Conservation (phyloP, 2,888 invertebrate genomes). For the Atethmia centrago region DNA sequence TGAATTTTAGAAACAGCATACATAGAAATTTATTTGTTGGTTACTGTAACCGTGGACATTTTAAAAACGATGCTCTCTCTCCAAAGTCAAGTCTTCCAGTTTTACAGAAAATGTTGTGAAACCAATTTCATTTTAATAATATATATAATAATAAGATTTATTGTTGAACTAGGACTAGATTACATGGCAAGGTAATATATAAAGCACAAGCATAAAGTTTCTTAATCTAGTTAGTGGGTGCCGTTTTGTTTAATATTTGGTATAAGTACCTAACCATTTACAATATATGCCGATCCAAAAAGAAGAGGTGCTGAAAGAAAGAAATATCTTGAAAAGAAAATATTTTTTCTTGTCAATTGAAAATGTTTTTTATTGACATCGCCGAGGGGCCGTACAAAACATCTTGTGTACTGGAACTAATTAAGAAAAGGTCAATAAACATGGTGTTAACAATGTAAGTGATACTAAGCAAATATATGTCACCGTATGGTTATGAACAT, state of each 20-base stretch:
- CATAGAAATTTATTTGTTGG: not conserved
- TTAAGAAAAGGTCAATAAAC: constrained; percentile 3
- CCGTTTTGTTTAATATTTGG: no score
- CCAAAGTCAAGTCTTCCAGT: not conserved
- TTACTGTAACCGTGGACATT: not conserved
- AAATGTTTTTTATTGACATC: not conserved
- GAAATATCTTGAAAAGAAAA: not conserved
- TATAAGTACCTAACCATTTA: not conserved
- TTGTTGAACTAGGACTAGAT: no score
- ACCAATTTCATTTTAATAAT: not conserved
- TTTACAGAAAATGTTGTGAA: not conserved
- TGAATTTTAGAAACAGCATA: not conserved
- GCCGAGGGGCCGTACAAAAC: not conserved
- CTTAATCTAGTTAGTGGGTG: no score
- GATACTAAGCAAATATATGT: not conserved
- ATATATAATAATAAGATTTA: no score
- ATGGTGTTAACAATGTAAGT: not conserved
- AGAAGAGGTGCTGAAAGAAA: not conserved
- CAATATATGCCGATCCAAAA: no score
- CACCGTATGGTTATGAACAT: no score
- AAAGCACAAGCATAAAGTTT: no score
- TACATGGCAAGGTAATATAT: no score
- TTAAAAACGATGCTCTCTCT: not conserved
- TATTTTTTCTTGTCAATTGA: not conserved
- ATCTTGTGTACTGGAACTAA: constrained; percentile 7